Evolutionary conservation across 2,888 invertebrate species (phyloP), one percentile per base, ranked within the genome.

Genomic region (Tenthredo distinguenda): DNA sequence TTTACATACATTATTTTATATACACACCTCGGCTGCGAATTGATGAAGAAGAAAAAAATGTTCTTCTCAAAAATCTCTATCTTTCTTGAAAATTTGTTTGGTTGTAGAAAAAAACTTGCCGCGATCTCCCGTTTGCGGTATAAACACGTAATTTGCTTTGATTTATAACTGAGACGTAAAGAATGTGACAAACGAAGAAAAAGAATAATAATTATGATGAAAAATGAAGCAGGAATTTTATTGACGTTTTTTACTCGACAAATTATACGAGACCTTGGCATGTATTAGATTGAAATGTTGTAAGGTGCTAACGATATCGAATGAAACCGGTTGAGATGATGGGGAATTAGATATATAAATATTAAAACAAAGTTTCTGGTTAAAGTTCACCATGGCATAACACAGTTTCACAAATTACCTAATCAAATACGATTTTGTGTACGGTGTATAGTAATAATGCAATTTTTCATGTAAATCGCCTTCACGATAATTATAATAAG

Each of bases 251-350:
- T 43, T 9, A 10, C 0, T 43, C 74, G 74, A 40, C 31, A 6
- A 74, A 74, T 74, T 74, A 74, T 43, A 74, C 68, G 43, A 74
- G 74, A 74, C 74, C 74, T 74, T 74, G 74, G 74, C 74, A 74
- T 74, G 26, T 74, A 74, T 74, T 40, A 18, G 21, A 74, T 74
- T 43, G 21, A 74, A 74, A 74, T 74, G 74, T 43, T 74, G 43
- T 26, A 43, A 74, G 40, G 18, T 21, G 43, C 21, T 74, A 74
- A 74, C 47, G 47, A 74, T 4, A 43, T 74, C 43, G 26, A 40
- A 74, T 71, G 21, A 74, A 74, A 74, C 74, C 74, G 74, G 74
- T 74, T 74, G n/a, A 74, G 21, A 7, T 18, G 9, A 21, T 18
- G 21, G 31, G 68, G 4, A n/a, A 74, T 43, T n/a, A 43, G 12